These are phyloP conservation scores for Bolborhynchus lineola DNA, from an alignment of 2,113 vertebrate genomes.

Conservation along the genomic window DNA sequence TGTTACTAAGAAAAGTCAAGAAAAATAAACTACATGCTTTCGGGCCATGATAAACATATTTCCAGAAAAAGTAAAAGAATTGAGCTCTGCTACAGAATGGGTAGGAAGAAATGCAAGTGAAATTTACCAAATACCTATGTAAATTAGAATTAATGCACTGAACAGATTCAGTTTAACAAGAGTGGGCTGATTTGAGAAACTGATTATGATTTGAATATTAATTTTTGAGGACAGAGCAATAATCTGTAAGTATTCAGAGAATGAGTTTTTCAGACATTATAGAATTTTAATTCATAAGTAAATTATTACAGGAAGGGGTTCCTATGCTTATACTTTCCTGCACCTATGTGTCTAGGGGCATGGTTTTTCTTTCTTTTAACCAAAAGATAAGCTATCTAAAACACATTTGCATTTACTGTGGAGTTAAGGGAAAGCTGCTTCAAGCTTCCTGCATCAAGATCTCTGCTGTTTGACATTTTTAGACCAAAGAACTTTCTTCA, in stretches of 20 bases:
- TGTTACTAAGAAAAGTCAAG: background rate
- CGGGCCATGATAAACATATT: background rate
- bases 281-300: background rate
- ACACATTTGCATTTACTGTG: background rate
- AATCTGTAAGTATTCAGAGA: background rate
- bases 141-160: slow-evolving; percentile 50
- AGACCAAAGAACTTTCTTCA: background rate
- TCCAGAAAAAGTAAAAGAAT: slow-evolving; percentile 22
- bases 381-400: background rate
- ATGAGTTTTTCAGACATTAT: background rate
- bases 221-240: slow-evolving; percentile 20
- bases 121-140: slow-evolving; percentile 43
- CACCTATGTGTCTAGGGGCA: background rate
- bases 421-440: background rate
- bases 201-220: slow-evolving; percentile 42
- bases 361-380: background rate
- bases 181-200: slow-evolving; percentile 44
- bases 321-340: background rate
- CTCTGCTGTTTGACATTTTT: background rate
- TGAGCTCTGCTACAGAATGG: slow-evolving; percentile 34
- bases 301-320: background rate
- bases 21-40: slow-evolving; percentile 3
- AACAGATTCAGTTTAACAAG: slow-evolving; percentile 51
- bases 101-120: slow-evolving; percentile 57
- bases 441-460: background rate